These are phyloP conservation scores for Pelagia noctiluca DNA, from an alignment of 30 jellyfish, hydroid and myxozoan species.

Conservation along the genomic window DNA sequence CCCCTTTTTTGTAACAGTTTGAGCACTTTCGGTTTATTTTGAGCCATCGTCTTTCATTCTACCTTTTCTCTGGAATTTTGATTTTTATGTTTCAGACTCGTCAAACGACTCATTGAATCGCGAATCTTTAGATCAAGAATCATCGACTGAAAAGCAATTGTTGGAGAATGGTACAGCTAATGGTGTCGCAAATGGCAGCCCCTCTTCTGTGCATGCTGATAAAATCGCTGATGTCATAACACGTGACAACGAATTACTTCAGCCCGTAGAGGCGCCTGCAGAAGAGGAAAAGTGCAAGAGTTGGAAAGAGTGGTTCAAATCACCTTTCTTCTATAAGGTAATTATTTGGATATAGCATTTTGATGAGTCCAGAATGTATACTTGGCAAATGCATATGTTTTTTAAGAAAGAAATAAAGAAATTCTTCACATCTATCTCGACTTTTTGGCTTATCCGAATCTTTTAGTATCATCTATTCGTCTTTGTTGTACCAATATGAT, in stretches of 20 bases:
- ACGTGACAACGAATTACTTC: constrained; percentile 13
- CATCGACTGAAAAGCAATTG: constrained; percentile 25
- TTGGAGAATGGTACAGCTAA: constrained; percentile 26
- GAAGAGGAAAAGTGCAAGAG: constrained; percentile 65
- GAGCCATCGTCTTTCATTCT: too few relatives aligned
- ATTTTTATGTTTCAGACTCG: too few relatives aligned
- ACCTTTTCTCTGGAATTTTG: too few relatives aligned
- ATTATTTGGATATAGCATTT: background rate
- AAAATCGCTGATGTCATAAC: constrained; percentile 14
- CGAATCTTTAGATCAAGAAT: too few relatives aligned
- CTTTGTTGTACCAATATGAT: too few relatives aligned
- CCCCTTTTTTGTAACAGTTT: too few relatives aligned
- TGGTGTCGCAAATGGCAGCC: constrained; percentile 12
- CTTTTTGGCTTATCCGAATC: too few relatives aligned
- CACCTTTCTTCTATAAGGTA: constrained; percentile 78
- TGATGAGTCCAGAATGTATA: background rate
- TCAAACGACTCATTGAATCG: too few relatives aligned
- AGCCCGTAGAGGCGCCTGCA: background rate
- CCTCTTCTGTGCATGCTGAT: background rate
- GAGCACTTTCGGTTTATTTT: too few relatives aligned
- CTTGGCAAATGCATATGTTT: background rate
- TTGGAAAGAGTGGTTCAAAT: constrained; percentile 84
- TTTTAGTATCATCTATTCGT: too few relatives aligned
- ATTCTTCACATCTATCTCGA: too few relatives aligned
- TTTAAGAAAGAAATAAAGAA: too few relatives aligned